A percentile compares a stretch with the other conserved stretches of the same genome.
phyloP scores from a whole-genome alignment of 1,140 invertebrate genomes.

The Lucilia cuprina region DNA sequence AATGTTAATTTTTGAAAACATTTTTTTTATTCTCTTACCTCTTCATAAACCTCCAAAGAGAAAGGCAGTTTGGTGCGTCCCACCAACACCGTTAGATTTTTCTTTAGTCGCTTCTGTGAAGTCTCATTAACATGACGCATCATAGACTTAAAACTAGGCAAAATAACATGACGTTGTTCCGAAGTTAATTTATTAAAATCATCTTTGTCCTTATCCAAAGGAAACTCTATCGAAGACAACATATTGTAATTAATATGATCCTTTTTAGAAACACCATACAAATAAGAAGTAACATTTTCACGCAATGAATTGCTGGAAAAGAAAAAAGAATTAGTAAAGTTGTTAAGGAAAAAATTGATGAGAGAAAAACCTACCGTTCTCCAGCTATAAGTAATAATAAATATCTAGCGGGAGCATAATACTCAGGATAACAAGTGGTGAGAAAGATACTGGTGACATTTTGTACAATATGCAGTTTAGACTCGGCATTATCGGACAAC shows the following conservation, averaged over 20 bases:
- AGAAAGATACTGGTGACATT: conserved; percentile 85
- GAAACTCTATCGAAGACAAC: conserved; percentile 55
- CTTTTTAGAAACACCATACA: conserved; percentile 60
- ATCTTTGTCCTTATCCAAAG: conserved; percentile 42
- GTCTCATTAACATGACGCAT: conserved; percentile 61
- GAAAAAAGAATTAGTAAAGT: not conserved
- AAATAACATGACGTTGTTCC: conserved; percentile 55
- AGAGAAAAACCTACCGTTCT: conserved; percentile 71
- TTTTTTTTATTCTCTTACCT: conserved; percentile 62
- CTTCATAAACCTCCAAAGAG: conserved; percentile 69
- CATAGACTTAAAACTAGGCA: conserved; percentile 61
- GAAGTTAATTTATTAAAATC: conserved; percentile 55
- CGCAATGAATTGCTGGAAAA: conserved; percentile 54
- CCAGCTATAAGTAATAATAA: conserved; percentile 84
- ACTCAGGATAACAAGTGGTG: conserved; percentile 78
- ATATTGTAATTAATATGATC: conserved; percentile 59
- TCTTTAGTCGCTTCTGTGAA: conserved; percentile 58
- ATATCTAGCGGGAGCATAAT: conserved; percentile 83
- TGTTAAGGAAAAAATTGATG: not conserved
- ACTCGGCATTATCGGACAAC: conserved; percentile 67
- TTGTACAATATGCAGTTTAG: conserved; percentile 75
- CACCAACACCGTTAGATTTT: conserved; percentile 64
- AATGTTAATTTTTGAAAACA: not conserved
- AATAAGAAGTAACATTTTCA: conserved; percentile 55
- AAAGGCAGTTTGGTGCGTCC: conserved; percentile 75